A percentile compares a stretch with the other conserved stretches of the same genome.
phyloP scores from a whole-genome alignment of 2,797 vertebrate species.

The Acanthurus lineatus region DNA sequence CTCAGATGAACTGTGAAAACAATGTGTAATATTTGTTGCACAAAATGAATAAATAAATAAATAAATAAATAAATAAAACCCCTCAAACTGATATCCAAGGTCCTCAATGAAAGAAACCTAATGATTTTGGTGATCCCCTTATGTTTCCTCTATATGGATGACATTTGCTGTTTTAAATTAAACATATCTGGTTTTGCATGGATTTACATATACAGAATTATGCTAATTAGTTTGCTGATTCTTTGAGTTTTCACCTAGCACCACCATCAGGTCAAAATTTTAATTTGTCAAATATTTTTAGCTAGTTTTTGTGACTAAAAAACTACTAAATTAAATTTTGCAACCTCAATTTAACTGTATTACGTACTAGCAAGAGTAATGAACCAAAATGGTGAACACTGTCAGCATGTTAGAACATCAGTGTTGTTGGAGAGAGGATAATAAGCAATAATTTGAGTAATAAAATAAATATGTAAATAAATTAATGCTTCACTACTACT shows the following conservation, averaged over 20 bases:
- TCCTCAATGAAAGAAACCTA: not conserved
- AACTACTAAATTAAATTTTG: not conserved
- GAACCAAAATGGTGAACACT: not conserved
- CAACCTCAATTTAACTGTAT: not conserved
- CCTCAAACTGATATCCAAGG: not conserved
- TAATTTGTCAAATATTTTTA: not conserved
- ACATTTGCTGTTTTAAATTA: not conserved
- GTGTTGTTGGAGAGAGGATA: too few species aligned
- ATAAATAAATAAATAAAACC: too few species aligned
- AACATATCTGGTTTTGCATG: too few species aligned
- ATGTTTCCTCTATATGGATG: not conserved
- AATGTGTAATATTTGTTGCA: not conserved
- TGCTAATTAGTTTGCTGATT: not conserved
- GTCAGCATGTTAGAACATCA: not conserved
- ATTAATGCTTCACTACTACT: too few species aligned
- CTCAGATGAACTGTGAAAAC: not conserved
- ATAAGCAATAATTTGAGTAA: too few species aligned
- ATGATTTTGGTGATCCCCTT: not conserved
- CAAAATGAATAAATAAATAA: too few species aligned
- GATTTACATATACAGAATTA: too few species aligned
- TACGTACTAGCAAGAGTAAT: not conserved
- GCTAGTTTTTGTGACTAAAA: not conserved
- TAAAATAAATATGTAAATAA: too few species aligned
- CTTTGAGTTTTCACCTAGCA: not conserved
- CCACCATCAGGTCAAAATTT: not conserved